Percentiles rank a stretch among this genome's conserved stretches.
phyloP scores from a whole-genome alignment of 2,113 vertebrate genomes.

The Apeltes quadracus region DNA sequence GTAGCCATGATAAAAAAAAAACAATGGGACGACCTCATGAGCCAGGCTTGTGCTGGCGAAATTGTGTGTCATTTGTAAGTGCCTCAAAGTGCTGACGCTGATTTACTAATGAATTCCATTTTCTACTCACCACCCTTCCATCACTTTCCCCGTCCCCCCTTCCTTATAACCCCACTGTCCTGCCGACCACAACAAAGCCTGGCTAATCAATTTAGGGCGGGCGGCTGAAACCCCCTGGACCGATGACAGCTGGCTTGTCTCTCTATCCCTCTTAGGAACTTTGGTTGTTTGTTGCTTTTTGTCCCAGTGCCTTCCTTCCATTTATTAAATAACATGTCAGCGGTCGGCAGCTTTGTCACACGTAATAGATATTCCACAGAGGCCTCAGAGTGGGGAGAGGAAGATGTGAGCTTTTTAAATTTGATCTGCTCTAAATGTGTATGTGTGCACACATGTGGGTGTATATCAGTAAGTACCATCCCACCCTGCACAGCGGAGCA shows the following conservation, averaged over 20 bases:
- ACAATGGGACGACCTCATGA: constrained; percentile 49
- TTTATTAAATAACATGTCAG: constrained; percentile 87
- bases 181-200: constrained; percentile 80
- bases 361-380: constrained; percentile 81
- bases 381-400: constrained; percentile 68
- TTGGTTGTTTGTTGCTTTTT: constrained; percentile 77
- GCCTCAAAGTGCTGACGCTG: constrained; percentile 85
- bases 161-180: constrained; percentile 64
- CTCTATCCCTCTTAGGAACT: constrained; percentile 73
- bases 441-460: constrained; percentile 50
- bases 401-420: constrained; percentile 75
- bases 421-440: constrained; percentile 73
- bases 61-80: constrained; percentile 79
- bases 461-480: constrained; percentile 50
- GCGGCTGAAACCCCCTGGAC: constrained; percentile 77
- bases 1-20: constrained; percentile 28
- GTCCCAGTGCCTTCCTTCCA: constrained; percentile 69
- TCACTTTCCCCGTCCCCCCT: constrained; percentile 55
- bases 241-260: constrained; percentile 82
- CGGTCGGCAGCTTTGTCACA: constrained; percentile 79
- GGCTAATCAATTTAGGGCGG: constrained; percentile 84
- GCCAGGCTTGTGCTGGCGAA: constrained; percentile 72
- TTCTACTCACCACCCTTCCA: constrained; percentile 74
- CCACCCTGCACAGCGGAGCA: constrained; percentile 63
- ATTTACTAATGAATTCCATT: constrained; percentile 91